These are phyloP conservation scores for Diceros bicornis DNA, from an alignment of 2,797 vertebrate species.

Conservation along the genomic window DNA sequence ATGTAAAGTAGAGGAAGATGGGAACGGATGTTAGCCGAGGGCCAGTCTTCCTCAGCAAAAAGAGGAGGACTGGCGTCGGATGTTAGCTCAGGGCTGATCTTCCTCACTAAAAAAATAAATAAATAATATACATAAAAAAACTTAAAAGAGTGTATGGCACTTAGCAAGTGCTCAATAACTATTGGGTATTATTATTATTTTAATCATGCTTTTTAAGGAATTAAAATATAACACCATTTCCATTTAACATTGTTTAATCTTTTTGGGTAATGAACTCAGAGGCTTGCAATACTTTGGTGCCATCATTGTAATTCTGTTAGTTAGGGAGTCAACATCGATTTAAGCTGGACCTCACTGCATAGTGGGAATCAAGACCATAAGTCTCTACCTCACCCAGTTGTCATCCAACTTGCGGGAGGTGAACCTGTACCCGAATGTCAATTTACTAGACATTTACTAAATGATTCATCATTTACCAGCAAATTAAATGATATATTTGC, in stretches of 20 bases:
- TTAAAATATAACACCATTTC: slow-evolving; percentile 24
- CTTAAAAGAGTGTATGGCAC: background rate
- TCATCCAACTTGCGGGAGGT: background rate
- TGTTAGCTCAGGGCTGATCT: no score
- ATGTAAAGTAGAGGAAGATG: no score
- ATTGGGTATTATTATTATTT: background rate
- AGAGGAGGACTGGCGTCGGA: no score
- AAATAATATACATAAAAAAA: background rate
- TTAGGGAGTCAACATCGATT: no score
- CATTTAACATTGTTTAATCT: background rate
- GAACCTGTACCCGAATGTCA: background rate
- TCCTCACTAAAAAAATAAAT: background rate
- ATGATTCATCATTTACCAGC: background rate
- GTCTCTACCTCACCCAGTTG: background rate
- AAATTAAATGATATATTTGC: background rate
- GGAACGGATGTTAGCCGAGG: no score
- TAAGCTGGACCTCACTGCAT: background rate
- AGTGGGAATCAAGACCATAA: background rate
- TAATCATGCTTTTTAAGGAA: slow-evolving; percentile 48
- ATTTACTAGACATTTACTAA: slow-evolving; percentile 5
- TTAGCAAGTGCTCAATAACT: background rate
- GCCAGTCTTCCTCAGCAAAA: no score
- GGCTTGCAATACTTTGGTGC: background rate
- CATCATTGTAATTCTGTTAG: background rate
- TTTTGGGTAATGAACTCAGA: background rate